Evolutionary conservation across 2,797 vertebrate genomes (phyloP).

Genomic region (Myripristis murdjan): DNA sequence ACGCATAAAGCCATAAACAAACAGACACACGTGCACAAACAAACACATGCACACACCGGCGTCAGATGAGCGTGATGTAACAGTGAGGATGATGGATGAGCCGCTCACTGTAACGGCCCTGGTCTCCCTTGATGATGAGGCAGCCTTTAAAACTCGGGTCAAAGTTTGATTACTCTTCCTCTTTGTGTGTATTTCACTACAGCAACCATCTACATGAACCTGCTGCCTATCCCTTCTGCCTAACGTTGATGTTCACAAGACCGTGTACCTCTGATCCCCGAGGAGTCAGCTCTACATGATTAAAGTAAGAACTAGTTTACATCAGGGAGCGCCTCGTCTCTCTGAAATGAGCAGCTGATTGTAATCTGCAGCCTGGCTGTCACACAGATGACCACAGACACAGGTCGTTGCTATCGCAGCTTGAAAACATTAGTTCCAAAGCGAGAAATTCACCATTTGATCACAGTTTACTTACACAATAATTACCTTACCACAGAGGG

Average conservation of each 20-base stretch:
- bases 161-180: conserved; percentile 43
- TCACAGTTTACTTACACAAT: too few relatives aligned
- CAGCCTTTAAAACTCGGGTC: conserved; percentile 14
- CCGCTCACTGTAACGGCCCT: conserved; percentile 2
- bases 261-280: conserved; percentile 3
- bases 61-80: conserved; percentile 6
- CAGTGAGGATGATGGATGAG: conserved; percentile 49
- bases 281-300: conserved; percentile 35
- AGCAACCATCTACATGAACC: conserved; percentile 6
- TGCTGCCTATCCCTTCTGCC: conserved; percentile 40
- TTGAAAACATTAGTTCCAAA: not conserved
- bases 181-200: conserved; percentile 12
- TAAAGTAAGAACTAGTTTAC: conserved; percentile 18
- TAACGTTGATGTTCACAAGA: conserved; percentile 26
- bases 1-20: conserved; percentile 12
- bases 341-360: conserved; percentile 48
- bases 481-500: too few relatives aligned
- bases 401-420: too few relatives aligned
- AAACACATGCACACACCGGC: conserved; percentile 4
- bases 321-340: conserved; percentile 47
- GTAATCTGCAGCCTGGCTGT: conserved; percentile 28
- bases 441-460: too few relatives aligned
- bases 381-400: not conserved
- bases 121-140: conserved; percentile 11
- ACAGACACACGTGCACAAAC: conserved; percentile 1